Base-by-base conservation (phyloP, 1,140 invertebrate species). In the Bicyclus anynana region DNA sequence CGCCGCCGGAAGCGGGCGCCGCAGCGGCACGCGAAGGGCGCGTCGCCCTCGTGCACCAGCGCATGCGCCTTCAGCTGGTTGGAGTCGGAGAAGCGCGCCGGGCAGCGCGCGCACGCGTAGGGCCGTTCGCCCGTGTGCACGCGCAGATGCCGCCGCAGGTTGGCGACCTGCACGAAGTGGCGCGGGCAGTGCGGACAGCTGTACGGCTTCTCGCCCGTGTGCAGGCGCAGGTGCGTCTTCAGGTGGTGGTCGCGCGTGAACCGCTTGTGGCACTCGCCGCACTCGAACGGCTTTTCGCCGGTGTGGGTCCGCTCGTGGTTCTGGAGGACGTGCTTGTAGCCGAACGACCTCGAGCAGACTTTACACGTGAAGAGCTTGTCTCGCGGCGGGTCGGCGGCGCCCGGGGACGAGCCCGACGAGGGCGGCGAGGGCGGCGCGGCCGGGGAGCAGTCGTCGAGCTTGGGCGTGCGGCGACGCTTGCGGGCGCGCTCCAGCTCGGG, bases 291-390 rank as follows among this genome's bases (percentile, higher is more conserved):
- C 73, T 98, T 98, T 76, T 98, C 97, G 0, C 98, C 97, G 0
- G 97, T 99, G 81, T 99, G 98, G 0, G 97, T 99, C 48, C 97
- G 93, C 65, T 98, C 96, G 82, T 99, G 97, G 77, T 99, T 99
- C 78, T 98, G 96, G 14, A 98, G 89, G 2, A 98, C 97, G 83
- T 98, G 97, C 76, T 98, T 98, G 89, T 98, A 98, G 5, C 96
- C 96, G 72, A 98, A 98, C 1, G 94, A 95, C 51, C 95, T 92
- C 35, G 93, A 93, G 84, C 97, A 98, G 2, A 96, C 93, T 48
- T 93, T 92, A 86, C 97, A 98, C 2, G 93, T 95, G 84, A 98
- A 98, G 2, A 94, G 92, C 76, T 96, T 95, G 65, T 97, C 95
- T 1, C 94, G 88, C 0, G 90, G 89, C 67, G 68, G 90, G 68